These are phyloP conservation scores for Andrena dorsata DNA, from an alignment of 2,888 invertebrate species.

Conservation along the genomic window DNA sequence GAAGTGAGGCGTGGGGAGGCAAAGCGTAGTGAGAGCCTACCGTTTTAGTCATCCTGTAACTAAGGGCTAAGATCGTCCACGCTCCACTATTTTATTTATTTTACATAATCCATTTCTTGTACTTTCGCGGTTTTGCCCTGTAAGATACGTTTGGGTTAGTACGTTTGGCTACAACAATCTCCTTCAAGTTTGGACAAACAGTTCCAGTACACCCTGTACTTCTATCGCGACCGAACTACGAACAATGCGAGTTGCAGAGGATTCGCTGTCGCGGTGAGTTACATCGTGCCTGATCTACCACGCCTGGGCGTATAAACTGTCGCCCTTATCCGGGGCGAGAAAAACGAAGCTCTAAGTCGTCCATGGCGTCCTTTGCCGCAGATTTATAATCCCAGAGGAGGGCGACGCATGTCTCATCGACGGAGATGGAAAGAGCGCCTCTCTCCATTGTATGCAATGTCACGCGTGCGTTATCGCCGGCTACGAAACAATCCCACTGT, in stretches of 20 bases:
- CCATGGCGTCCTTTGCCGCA: constrained; percentile 18
- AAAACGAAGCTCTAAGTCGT: constrained; percentile 60
- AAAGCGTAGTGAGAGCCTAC: too few species aligned
- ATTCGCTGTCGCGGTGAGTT: constrained; percentile 51
- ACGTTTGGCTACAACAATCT: neutral
- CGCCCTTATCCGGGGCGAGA: constrained; percentile 55
- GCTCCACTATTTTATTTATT: too few species aligned
- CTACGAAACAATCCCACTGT: constrained; percentile 38
- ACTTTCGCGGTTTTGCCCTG: neutral
- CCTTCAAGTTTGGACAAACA: neutral
- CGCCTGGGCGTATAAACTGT: constrained; percentile 61
- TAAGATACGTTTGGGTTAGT: neutral
- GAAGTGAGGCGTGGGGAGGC: too few species aligned
- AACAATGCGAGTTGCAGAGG: constrained; percentile 64
- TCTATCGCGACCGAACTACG: constrained; percentile 35
- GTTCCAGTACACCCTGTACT: constrained; percentile 22
- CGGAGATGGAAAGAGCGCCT: constrained; percentile 19
- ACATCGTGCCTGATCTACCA: constrained; percentile 64
- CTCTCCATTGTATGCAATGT: constrained; percentile 38
- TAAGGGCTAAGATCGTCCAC: too few species aligned
- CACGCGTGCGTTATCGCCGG: constrained; percentile 32
- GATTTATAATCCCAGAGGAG: constrained; percentile 47
- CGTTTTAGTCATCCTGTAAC: too few species aligned
- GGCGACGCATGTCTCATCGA: constrained; percentile 57
- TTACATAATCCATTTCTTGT: too few species aligned